phyloP scores from a whole-genome alignment of 2,113 vertebrate genomes.

The Camelus dromedarius region DNA sequence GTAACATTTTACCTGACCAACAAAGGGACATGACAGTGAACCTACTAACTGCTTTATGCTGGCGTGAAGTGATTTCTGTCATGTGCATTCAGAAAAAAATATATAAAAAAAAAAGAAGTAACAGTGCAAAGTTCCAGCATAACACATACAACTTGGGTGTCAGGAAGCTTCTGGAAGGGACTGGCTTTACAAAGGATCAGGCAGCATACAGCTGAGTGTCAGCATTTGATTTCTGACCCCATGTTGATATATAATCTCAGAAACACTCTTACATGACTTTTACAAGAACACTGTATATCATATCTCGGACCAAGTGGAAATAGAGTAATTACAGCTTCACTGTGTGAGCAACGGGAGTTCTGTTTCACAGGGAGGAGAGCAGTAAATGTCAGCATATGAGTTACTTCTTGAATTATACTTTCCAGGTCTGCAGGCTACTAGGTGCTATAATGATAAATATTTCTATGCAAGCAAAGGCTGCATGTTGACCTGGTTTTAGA shows the following conservation, averaged over 20 bases:
- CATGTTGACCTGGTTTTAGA: not conserved
- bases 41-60: not conserved
- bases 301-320: not conserved
- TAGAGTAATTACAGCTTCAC: not conserved
- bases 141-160: not conserved
- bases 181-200: not conserved
- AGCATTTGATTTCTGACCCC: not conserved
- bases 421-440: not conserved
- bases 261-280: not conserved
- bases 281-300: constrained; percentile 35
- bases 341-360: constrained; percentile 37
- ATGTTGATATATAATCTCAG: not conserved
- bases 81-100: not conserved
- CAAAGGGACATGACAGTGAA: too few species aligned
- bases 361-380: not conserved
- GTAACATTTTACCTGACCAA: not conserved
- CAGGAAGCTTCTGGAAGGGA: not conserved
- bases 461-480: not conserved
- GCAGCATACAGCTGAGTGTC: not conserved
- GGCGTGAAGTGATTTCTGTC: too few species aligned
- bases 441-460: not conserved
- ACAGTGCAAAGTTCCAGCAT: not conserved
- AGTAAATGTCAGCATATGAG: constrained; percentile 1
- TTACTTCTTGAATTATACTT: constrained; percentile 47
- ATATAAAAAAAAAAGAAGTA: not conserved